Conservation (phyloP, 2,888 invertebrate genomes). For the Drosophila kuntzei region DNA sequence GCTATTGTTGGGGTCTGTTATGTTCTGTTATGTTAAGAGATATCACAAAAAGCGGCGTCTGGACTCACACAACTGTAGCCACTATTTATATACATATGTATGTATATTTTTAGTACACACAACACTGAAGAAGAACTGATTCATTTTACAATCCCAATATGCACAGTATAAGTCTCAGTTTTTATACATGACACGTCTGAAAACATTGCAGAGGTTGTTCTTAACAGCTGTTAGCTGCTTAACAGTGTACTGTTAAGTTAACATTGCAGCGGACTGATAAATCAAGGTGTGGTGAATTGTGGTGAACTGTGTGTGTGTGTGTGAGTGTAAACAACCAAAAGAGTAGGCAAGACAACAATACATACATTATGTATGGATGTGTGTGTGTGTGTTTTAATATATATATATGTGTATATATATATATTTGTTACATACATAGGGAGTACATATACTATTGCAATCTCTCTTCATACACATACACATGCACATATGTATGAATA, state of each 20-base stretch:
- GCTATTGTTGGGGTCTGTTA: neutral
- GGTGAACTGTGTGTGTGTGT: neutral
- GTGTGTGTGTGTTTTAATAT: conserved; percentile 19
- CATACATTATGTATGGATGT: conserved; percentile 14
- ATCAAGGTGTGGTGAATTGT: neutral
- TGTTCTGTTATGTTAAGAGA: conserved; percentile 31
- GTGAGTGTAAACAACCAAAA: conserved; percentile 40
- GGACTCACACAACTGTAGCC: conserved; percentile 29
- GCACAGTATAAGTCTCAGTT: conserved; percentile 44
- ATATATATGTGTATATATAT: conserved; percentile 5
- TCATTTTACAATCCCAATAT: conserved; percentile 22
- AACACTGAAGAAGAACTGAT: conserved; percentile 25
- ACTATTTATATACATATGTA: conserved; percentile 15
- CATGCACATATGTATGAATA: neutral
- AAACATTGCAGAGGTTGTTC: neutral
- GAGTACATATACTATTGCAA: conserved; percentile 15
- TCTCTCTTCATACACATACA: neutral
- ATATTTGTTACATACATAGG: conserved; percentile 15
- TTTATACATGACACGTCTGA: conserved; percentile 23
- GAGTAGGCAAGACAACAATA: conserved; percentile 39
- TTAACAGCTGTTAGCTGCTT: conserved; percentile 1
- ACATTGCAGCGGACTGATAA: conserved; percentile 1
- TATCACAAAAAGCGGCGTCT: conserved; percentile 49
- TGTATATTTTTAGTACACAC: conserved; percentile 10
- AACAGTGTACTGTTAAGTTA: conserved; percentile 22